A percentile compares a stretch with the other conserved stretches of the same genome.
Conservation (phyloP, 1,140 invertebrate species). For the Myzus persicae region DNA sequence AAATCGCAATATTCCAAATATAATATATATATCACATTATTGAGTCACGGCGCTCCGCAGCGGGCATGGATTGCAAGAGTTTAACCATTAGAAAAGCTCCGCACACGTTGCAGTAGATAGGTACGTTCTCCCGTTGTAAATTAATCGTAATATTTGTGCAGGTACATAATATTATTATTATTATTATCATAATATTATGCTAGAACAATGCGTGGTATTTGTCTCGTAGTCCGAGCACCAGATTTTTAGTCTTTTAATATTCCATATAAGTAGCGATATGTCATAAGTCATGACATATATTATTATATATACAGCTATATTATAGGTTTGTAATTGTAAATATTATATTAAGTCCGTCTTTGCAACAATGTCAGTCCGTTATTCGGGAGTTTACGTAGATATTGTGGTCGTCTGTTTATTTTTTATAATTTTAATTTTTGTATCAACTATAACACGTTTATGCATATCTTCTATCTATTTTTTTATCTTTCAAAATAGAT, state of each 20-base stretch:
- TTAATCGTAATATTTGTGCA: background rate
- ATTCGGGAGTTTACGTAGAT: background rate
- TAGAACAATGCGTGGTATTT: background rate
- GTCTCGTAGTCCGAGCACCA: background rate
- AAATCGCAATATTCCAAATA: background rate
- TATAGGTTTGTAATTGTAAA: no score
- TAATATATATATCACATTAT: background rate
- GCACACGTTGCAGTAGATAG: conserved; percentile 16
- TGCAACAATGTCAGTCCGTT: background rate
- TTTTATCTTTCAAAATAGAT: background rate
- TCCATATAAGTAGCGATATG: background rate
- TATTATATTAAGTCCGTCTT: background rate
- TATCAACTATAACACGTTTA: background rate
- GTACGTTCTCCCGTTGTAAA: conserved; percentile 14
- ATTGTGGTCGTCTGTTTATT: background rate
- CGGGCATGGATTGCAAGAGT: conserved; percentile 29
- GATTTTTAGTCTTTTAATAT: background rate
- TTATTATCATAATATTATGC: background rate
- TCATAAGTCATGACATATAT: background rate
- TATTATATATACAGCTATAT: no score
- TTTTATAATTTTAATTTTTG: no score
- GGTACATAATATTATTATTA: background rate
- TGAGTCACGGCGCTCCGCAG: background rate
- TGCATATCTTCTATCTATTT: background rate
- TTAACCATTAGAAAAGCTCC: background rate